Evolutionary conservation across 2,888 invertebrate genomes (phyloP).

Genomic region (Metellina segmentata): DNA sequence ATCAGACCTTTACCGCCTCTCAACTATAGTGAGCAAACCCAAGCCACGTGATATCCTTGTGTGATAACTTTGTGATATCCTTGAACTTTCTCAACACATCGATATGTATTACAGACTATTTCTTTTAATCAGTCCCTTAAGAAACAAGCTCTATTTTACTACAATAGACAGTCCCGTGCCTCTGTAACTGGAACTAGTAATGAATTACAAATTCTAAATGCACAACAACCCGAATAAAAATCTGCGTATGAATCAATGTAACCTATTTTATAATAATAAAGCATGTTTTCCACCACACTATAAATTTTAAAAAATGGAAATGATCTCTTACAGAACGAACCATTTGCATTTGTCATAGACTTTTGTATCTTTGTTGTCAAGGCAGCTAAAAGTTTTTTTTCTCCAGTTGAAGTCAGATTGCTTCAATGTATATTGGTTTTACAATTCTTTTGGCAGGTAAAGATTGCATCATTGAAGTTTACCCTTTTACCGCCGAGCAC

Average conservation of each 20-base stretch:
- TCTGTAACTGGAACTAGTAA: not conserved
- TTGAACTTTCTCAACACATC: too few species aligned
- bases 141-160: not conserved
- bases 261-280: not conserved
- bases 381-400: not conserved
- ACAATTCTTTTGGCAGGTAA: not conserved
- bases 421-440: not conserved
- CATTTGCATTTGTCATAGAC: not conserved
- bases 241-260: not conserved
- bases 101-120: not conserved
- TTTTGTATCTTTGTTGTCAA: slow-evolving; percentile 25
- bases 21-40: too few species aligned
- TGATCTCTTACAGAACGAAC: not conserved
- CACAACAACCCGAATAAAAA: not conserved
- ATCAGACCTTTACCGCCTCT: too few species aligned
- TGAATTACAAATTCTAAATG: not conserved
- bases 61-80: too few species aligned
- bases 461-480: not conserved
- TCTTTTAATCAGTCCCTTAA: not conserved
- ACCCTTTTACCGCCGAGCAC: slow-evolving; percentile 3
- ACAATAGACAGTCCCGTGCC: too few species aligned
- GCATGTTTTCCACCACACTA: not conserved
- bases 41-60: too few species aligned
- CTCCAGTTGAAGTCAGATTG: not conserved
- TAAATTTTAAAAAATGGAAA: not conserved